These are phyloP conservation scores for Tigriopus japonicus DNA, from an alignment of 1,140 invertebrate genomes.

Conservation along the genomic window DNA sequence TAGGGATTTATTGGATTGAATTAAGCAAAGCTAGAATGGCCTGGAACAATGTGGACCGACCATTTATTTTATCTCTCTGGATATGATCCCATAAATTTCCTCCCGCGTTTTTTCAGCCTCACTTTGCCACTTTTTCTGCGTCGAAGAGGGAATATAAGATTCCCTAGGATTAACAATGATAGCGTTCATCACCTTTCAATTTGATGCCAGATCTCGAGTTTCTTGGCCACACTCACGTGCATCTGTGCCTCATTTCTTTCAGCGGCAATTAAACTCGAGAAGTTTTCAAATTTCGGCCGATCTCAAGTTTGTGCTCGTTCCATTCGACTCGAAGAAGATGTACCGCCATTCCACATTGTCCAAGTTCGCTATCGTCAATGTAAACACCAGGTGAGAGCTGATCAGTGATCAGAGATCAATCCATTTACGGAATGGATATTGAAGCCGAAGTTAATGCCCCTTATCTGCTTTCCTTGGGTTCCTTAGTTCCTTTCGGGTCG, in stretches of 20 bases:
- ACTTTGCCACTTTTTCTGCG: not conserved
- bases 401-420: not conserved
- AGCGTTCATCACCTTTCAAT: not conserved
- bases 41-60: not conserved
- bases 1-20: not conserved
- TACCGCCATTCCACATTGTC: conserved; percentile 37
- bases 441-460: not conserved
- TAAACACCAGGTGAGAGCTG: conserved; percentile 40
- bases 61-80: not conserved
- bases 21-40: too few species aligned
- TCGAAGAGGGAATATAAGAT: not conserved
- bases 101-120: conserved; percentile 2
- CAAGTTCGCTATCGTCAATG: conserved; percentile 51
- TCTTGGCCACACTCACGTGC: not conserved
- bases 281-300: conserved; percentile 53
- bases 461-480: not conserved
- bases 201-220: not conserved
- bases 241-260: conserved; percentile 19
- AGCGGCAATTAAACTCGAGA: conserved; percentile 52
- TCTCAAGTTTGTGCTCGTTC: conserved; percentile 47
- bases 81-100: conserved; percentile 2
- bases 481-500: too few species aligned
- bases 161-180: not conserved
- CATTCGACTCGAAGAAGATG: conserved; percentile 38
- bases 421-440: not conserved